Evolutionary conservation across 2,797 vertebrate species (phyloP).

Genomic region (Apogon hyalosoma): DNA sequence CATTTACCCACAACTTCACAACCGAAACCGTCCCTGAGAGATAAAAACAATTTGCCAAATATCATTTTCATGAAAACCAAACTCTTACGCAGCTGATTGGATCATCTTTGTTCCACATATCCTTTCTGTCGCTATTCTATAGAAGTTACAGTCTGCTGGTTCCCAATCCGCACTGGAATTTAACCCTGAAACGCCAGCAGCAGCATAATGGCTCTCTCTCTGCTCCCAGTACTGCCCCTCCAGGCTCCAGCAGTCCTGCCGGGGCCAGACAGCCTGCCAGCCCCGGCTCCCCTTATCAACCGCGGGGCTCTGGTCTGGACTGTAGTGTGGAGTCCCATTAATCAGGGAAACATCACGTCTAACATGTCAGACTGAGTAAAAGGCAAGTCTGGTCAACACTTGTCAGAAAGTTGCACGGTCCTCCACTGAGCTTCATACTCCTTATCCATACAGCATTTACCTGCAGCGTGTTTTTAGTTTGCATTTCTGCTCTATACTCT

Average conservation of each 20-base stretch:
- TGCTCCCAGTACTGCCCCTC: conserved; percentile 66
- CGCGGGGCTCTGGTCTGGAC: conserved; percentile 57
- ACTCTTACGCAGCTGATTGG: conserved; percentile 20
- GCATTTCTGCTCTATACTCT: no score
- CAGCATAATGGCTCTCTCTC: conserved; percentile 62
- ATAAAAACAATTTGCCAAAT: conserved; percentile 32
- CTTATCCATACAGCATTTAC: conserved; percentile 2
- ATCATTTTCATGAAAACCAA: conserved; percentile 11
- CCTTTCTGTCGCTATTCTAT: conserved; percentile 70
- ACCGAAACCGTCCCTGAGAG: conserved; percentile 26
- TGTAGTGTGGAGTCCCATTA: conserved; percentile 60
- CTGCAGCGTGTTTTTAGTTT: no score
- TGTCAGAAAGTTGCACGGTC: conserved; percentile 13
- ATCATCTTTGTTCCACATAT: conserved; percentile 33
- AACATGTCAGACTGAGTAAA: conserved; percentile 49
- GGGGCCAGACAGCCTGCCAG: conserved; percentile 68
- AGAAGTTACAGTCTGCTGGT: conserved; percentile 77
- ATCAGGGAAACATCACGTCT: conserved; percentile 60
- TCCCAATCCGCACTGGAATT: conserved; percentile 80
- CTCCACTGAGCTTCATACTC: neutral
- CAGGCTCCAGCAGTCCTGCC: conserved; percentile 43
- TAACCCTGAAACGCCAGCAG: conserved; percentile 73
- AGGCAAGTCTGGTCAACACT: conserved; percentile 47
- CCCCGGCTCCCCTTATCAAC: conserved; percentile 77
- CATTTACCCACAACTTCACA: conserved; percentile 54